Evolutionary conservation across 2,888 invertebrate species (phyloP), one percentile per base, ranked within the genome.

Genomic region (Nasonia oneida): DNA sequence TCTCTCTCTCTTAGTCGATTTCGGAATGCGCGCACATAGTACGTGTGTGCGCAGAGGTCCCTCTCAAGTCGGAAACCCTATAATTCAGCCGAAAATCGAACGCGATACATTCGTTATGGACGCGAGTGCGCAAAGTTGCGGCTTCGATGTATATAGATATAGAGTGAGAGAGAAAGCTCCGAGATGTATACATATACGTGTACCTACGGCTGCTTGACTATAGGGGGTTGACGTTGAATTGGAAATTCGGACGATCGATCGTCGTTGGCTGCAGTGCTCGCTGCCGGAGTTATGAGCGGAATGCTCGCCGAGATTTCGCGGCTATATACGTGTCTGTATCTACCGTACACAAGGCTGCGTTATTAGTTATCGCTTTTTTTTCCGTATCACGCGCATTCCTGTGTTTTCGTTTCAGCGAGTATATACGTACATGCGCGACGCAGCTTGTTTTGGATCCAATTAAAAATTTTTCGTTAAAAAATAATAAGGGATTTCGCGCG

Each of bases 31-130:
- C 14, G 47, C 67, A 29, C 67, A 67, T 18, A 15, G n/a, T 57
- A n/a, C 5, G 23, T 6, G 4, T 37, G 37, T 37, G 57, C 4
- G n/a, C 4, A 15, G 5, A 4, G 67, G 67, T 10, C 8, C 57
- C 57, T 50, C 50, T 23, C 50, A 70, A 50, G 64, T 47, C 47
- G 79, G 33, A 70, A 64, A 70, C 64, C 79, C 67, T 50, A 64
- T 79, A 79, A 70, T 78, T 78, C 47, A 29, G 18, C 70, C 33
- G 79, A 79, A 79, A 79, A 70, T 79, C 79, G 50, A 79, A 79
- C 70, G 67, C 67, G 67, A 79, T 79, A 79, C 79, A 50, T 64
- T 42, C 42, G 67, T 33, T 61, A 67, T 67, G 67, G 67, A 33
- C 29, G 67, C 67, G n/a, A 67, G 67, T 14, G 33, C 29, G 67